These are phyloP conservation scores for Hirtodrosophila cameraria DNA, from an alignment of 2,888 invertebrate genomes.

Conservation along the genomic window DNA sequence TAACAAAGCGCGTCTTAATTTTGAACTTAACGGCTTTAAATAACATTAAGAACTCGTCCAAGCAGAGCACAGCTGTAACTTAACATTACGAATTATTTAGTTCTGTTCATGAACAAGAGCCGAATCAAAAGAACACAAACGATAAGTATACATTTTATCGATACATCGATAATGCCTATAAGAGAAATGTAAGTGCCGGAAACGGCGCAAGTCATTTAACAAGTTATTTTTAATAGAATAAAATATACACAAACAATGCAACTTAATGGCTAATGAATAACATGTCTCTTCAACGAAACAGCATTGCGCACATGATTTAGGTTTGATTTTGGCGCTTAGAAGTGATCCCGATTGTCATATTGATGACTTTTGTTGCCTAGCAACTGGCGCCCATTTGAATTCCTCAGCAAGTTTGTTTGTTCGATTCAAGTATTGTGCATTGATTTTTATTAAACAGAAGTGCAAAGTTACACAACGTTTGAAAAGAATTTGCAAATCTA, in stretches of 20 bases:
- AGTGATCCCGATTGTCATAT: conserved; percentile 12
- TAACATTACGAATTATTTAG: no score
- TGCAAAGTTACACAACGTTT: conserved; percentile 14
- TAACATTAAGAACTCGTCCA: no score
- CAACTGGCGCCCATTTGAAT: conserved; percentile 21
- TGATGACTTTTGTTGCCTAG: conserved; percentile 17
- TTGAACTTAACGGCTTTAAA: no score
- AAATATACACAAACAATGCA: background rate
- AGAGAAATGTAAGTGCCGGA: no score
- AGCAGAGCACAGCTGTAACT: no score
- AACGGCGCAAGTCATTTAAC: no score
- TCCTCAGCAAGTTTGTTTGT: conserved; percentile 46
- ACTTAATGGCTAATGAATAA: no score
- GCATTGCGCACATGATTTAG: background rate
- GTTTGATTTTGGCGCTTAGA: conserved; percentile 19
- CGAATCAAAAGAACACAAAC: no score
- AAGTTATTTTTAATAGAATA: background rate
- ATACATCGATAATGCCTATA: no score
- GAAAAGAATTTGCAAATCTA: conserved; percentile 23
- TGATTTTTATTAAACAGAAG: conserved; percentile 23
- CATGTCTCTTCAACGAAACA: background rate
- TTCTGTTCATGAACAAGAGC: no score
- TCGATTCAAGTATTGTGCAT: conserved; percentile 42
- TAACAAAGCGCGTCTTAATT: no score
- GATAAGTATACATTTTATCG: no score